Conservation (phyloP, 2,797 vertebrate species). For the Echiichthys vipera region DNA sequence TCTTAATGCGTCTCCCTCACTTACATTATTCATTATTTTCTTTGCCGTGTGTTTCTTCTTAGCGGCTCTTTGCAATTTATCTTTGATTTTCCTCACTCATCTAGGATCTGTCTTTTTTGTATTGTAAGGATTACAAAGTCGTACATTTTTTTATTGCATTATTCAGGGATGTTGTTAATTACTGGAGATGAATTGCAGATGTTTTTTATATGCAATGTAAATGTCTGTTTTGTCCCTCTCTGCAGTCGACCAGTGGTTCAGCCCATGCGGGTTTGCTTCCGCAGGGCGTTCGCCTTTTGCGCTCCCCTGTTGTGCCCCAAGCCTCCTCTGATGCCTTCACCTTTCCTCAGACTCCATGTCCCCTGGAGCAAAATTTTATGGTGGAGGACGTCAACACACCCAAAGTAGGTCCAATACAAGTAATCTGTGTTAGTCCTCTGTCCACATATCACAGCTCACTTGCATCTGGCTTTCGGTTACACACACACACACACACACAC, state of each 20-base stretch:
- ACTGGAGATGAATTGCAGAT: neutral
- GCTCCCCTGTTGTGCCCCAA: constrained; percentile 88
- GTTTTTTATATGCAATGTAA: constrained; percentile 25
- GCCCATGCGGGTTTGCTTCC: constrained; percentile 88
- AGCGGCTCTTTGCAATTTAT: constrained; percentile 14
- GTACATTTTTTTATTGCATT: neutral
- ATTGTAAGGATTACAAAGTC: constrained; percentile 30
- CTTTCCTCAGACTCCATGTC: constrained; percentile 87
- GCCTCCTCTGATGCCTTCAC: constrained; percentile 88
- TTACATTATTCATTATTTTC: constrained; percentile 64
- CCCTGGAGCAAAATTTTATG: constrained; percentile 90
- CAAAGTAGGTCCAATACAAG: constrained; percentile 86
- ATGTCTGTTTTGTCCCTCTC: constrained; percentile 24
- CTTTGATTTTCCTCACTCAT: constrained; percentile 48
- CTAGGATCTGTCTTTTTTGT: constrained; percentile 15
- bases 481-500: too few relatives aligned
- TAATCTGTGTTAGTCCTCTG: neutral
- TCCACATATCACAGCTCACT: constrained; percentile 8
- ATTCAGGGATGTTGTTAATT: constrained; percentile 10
- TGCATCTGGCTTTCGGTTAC: neutral
- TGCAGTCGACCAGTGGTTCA: constrained; percentile 87
- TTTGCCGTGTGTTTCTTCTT: constrained; percentile 43
- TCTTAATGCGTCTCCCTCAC: constrained; percentile 40
- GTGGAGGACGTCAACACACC: constrained; percentile 95
- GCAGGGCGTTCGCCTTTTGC: constrained; percentile 88